phyloP scores from a whole-genome alignment of 2,888 invertebrate genomes.

The Sphecodes monilicornis region DNA sequence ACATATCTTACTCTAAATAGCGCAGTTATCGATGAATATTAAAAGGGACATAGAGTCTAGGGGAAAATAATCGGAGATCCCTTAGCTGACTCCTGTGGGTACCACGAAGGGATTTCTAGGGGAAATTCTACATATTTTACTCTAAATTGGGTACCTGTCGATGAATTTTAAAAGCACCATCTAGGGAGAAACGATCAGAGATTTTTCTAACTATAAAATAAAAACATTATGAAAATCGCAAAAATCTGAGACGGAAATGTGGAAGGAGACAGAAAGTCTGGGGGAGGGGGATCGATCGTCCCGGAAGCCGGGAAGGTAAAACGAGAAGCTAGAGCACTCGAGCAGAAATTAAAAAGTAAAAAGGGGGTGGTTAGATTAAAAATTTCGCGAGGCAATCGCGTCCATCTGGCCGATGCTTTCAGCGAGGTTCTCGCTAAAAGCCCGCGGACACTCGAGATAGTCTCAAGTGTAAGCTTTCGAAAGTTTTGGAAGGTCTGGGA shows the following conservation, averaged over 20 bases:
- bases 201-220: background rate
- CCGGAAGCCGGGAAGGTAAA: background rate
- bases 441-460: constrained; percentile 43
- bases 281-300: too few relatives aligned
- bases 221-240: background rate
- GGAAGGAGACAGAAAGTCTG: background rate
- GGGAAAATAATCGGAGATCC: too few relatives aligned
- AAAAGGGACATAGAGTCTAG: too few relatives aligned
- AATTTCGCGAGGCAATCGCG: constrained; percentile 38
- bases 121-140: too few relatives aligned
- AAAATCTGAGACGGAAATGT: too few relatives aligned
- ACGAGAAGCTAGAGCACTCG: background rate
- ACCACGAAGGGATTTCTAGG: too few relatives aligned
- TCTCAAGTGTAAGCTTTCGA: constrained; percentile 52
- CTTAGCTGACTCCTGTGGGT: too few relatives aligned
- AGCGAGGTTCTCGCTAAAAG: constrained; percentile 31
- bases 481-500: background rate
- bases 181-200: too few relatives aligned
- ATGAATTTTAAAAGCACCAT: too few relatives aligned
- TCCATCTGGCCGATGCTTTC: constrained; percentile 41
- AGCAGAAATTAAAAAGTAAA: background rate
- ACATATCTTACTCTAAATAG: too few relatives aligned
- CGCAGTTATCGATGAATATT: too few relatives aligned
- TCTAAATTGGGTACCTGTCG: too few relatives aligned
- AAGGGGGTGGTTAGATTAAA: constrained; percentile 20